Base-by-base conservation (phyloP, 2,888 invertebrate genomes). In the Teleogryllus oceanicus region DNA sequence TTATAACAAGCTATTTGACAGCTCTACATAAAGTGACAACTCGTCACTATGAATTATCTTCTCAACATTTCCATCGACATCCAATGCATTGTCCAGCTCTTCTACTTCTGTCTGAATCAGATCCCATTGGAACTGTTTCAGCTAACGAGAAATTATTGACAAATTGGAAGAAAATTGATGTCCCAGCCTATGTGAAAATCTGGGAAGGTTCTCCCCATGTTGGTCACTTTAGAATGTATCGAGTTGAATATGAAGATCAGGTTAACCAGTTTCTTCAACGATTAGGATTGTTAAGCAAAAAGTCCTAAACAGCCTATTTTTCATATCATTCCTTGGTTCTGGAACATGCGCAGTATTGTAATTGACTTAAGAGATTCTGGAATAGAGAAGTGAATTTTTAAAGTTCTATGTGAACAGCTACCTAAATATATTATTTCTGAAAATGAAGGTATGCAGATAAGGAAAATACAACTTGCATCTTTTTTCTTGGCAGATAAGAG, bases 1-100 rank as follows among this genome's bases (percentile, higher is more conserved):
- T 88, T 81, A 84, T 90, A 74, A 86, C 13, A 13, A 62, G 16
- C 85, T 96, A 96, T 87, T 87, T 97, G 90, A 92, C 91, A 86
- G 91, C 93, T 80, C 96, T 96, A 89, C 91, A 96, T 86, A 92
- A 93, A 76, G 91, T 92, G 74, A 94, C 96, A 10, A 96, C 96
- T 0, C 89, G 92, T 79, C 96, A 96, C 88, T 97, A 96, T 87
- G 90, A 94, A 84, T 89, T 93, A 80, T 93, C 96, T 13, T 94
- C 95, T 84, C 93, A 94, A 85, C 90, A 93, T 88, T 96, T 95
- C 88, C 94, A 96, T 86, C 91, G 92, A 11, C 94, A 93, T 84
- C 87, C 92, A 80, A 90, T 95, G 79, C 90, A 89, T 83, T 91
- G 92, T 74, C 97, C 97, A 2, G 92, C 94, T 1, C 88, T 95